Base-by-base conservation (phyloP, 2,113 vertebrate genomes). In the Echinops telfairi region DNA sequence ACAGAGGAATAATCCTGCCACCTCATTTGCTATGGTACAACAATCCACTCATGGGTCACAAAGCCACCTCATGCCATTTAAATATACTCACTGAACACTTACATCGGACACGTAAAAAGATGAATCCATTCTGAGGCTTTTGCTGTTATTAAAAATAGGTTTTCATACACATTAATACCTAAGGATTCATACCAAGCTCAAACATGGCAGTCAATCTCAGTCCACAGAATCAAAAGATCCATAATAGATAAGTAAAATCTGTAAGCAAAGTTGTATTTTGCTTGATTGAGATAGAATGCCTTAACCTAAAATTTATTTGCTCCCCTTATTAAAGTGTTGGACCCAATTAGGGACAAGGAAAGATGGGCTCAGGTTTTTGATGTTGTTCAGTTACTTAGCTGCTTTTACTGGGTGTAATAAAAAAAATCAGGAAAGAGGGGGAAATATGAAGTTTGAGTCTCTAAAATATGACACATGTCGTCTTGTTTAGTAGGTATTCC, bases 331-430 rank as follows among this genome's bases (percentile, higher is more conserved):
- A 80, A 92, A 93, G 66, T 47, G 36, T 81, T 47, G 40, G n/a
- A 47, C 11, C 5, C 47, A 84, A 19, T 58, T 66, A 66, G 53
- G 22, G n/a, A 60, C 11, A 89, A 57, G 66, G 29, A 89, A 85
- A 14, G 16, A 71, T 47, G 33, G 22, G 10, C 57, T 75, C 66
- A 27, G 12, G 25, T 62, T 87, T 91, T 20, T 57, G 1, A 64
- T 86, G 19, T 68, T 88, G 36, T 83, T 62, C 87, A 86, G 27
- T 64, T 84, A 58, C 23, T 82, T 85, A 40, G 29, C 38, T 79
- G 60, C 70, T 90, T 94, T 88, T 62, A 89, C 92, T 83, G 82
- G 20, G 15, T 89, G 78, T 84, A 60, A 93, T 62, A 89, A 94
- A 64, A 47, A 64, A 47, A 91, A 73, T 33, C 62, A 2, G 3